Conservation (phyloP, 2,797 vertebrate genomes). For the Chiloscyllium punctatum region DNA sequence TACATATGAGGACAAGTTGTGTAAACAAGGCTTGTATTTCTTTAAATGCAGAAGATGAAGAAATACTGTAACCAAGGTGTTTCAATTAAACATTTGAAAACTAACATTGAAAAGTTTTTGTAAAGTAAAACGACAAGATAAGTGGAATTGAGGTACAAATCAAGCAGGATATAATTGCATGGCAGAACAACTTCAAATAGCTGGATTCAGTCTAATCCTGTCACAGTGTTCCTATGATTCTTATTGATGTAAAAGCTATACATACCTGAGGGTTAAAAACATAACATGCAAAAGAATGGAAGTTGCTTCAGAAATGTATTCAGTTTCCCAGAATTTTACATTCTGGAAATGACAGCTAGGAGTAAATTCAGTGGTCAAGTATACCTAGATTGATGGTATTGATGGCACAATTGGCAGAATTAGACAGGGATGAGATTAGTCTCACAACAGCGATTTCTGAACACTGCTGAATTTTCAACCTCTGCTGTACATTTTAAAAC, state of each 20-base stretch:
- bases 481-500: not conserved
- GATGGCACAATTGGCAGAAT: not conserved
- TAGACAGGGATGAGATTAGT: not conserved
- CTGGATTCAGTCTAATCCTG: not conserved
- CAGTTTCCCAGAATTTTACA: not conserved
- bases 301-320: not conserved
- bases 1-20: not conserved
- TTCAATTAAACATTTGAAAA: not conserved
- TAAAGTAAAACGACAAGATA: not conserved
- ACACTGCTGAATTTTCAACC: not conserved
- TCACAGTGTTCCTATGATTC: not conserved
- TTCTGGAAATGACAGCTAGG: not conserved
- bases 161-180: not conserved
- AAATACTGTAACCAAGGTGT: not conserved
- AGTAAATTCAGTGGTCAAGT: not conserved
- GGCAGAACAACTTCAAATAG: not conserved
- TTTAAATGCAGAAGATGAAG: not conserved
- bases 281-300: not conserved
- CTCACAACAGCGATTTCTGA: not conserved
- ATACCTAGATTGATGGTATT: not conserved
- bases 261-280: not conserved
- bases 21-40: not conserved
- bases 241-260: not conserved
- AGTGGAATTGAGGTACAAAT: not conserved
- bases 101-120: not conserved